These are phyloP conservation scores for Linnaemya vulpina DNA, from an alignment of 2,888 invertebrate species.

Conservation along the genomic window DNA sequence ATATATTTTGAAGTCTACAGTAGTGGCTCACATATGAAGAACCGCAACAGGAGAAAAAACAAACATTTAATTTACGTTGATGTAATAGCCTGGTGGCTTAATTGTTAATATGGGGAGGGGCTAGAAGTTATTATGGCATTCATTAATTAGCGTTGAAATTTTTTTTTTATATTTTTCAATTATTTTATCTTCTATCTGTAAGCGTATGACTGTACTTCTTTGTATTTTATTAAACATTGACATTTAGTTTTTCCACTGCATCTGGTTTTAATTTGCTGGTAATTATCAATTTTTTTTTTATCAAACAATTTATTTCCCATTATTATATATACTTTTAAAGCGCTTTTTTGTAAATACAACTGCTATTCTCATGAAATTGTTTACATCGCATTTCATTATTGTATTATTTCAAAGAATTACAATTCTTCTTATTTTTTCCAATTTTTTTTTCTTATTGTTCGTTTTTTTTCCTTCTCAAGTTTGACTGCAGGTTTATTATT, in stretches of 20 bases:
- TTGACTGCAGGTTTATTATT: not conserved
- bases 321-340: slow-evolving; percentile 28
- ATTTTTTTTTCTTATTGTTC: slow-evolving; percentile 5
- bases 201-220: not conserved
- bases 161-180: not conserved
- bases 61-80: too few relatives aligned
- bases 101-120: not conserved
- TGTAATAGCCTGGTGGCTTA: not conserved
- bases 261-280: slow-evolving; percentile 22
- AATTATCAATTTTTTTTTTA: slow-evolving; percentile 21
- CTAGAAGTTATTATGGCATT: not conserved
- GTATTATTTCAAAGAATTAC: slow-evolving; percentile 36
- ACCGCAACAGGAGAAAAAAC: not conserved
- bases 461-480: not conserved
- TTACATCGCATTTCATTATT: slow-evolving; percentile 1
- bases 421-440: not conserved
- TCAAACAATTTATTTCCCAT: slow-evolving; percentile 42
- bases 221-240: slow-evolving; percentile 10
- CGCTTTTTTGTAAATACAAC: slow-evolving; percentile 20
- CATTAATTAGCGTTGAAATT: not conserved
- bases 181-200: not conserved
- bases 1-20: not conserved
- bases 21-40: not conserved
- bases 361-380: slow-evolving; percentile 49
- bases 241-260: slow-evolving; percentile 29